Evolutionary conservation across 2,113 vertebrate species (phyloP).

Genomic region (Ellobius talpinus): DNA sequence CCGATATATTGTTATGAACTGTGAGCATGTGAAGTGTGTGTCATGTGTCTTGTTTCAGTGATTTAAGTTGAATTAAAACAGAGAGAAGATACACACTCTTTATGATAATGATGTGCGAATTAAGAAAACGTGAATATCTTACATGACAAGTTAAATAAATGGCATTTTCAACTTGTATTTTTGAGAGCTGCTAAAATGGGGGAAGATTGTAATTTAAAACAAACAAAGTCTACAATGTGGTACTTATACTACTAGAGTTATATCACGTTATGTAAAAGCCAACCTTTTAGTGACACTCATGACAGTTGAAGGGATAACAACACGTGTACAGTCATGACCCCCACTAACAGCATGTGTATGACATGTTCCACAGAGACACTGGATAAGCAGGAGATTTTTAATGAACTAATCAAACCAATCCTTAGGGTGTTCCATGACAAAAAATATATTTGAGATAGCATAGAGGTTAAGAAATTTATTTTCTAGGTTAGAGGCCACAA

Average conservation of each 20-base stretch:
- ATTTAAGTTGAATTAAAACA: background rate
- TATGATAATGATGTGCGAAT: background rate
- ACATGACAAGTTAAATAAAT: background rate
- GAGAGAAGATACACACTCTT: background rate
- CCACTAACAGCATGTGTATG: background rate
- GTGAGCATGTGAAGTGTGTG: background rate
- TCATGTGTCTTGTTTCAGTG: background rate
- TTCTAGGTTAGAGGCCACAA: background rate
- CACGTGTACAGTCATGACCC: background rate
- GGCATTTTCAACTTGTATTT: background rate
- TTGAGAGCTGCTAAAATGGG: background rate
- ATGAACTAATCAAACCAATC: background rate
- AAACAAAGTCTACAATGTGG: background rate
- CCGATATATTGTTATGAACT: background rate
- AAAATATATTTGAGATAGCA: background rate
- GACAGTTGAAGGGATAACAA: background rate
- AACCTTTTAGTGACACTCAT: background rate
- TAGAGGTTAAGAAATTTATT: background rate
- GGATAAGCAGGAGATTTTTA: background rate
- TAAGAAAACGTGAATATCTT: background rate
- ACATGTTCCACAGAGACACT: background rate
- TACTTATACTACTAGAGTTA: background rate
- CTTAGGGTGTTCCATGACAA: background rate
- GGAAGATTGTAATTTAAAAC: background rate
- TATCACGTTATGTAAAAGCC: background rate